A percentile compares a stretch with the other conserved stretches of the same genome.
phyloP scores from a whole-genome alignment of 1,140 invertebrate species.

The Drosophila sproati region DNA sequence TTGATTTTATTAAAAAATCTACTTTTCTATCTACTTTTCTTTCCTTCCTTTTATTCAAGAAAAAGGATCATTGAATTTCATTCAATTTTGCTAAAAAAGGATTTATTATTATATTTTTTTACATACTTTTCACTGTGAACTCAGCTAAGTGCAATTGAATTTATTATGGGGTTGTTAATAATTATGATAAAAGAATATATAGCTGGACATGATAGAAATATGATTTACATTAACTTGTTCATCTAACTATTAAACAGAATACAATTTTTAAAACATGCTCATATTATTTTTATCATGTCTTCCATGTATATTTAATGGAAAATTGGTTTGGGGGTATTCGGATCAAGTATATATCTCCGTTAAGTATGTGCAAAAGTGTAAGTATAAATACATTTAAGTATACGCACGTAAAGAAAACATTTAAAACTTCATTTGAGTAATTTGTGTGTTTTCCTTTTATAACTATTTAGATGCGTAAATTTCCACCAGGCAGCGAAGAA shows the following conservation, averaged over 20 bases:
- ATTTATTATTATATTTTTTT: no score
- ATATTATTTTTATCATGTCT: neutral
- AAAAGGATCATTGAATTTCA: no score
- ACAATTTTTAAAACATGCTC: neutral
- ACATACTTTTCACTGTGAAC: no score
- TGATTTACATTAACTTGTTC: neutral
- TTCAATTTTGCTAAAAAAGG: no score
- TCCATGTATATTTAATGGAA: constrained; percentile 8
- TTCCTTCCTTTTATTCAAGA: no score
- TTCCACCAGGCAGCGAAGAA: constrained; percentile 87
- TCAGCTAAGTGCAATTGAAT: no score
- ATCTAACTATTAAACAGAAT: neutral
- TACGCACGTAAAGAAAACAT: neutral
- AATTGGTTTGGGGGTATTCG: constrained; percentile 28
- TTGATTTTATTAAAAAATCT: no score
- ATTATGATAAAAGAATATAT: no score
- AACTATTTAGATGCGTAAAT: constrained; percentile 86
- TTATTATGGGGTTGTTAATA: no score
- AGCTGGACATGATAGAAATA: neutral
- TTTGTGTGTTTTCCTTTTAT: constrained; percentile 20
- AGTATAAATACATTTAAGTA: constrained; percentile 17
- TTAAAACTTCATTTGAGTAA: neutral
- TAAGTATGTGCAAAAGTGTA: constrained; percentile 13
- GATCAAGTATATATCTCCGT: constrained; percentile 13
- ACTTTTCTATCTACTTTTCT: no score